Evolutionary conservation across 2,888 invertebrate genomes (phyloP).

Genomic region (Philopedon plagiatum): DNA sequence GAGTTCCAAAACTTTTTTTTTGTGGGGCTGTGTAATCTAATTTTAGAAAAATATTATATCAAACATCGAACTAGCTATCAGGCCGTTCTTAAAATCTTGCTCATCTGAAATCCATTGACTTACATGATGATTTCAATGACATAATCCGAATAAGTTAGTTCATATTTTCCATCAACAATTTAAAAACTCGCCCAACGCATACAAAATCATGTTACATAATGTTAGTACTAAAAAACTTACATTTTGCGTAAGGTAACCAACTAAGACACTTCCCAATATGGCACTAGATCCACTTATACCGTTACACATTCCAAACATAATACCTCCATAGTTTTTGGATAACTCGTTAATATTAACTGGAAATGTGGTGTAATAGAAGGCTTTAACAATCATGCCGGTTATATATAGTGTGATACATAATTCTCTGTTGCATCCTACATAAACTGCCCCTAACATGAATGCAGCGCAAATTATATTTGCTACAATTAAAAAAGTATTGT

Average conservation of each 20-base stretch:
- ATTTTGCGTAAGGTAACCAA: slow-evolving; percentile 74
- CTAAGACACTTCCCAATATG: slow-evolving; percentile 72
- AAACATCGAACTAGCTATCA: too few relatives aligned
- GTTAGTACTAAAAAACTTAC: slow-evolving; percentile 66
- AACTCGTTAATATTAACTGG: slow-evolving; percentile 76
- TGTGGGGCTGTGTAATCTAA: too few relatives aligned
- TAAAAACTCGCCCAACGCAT: not conserved
- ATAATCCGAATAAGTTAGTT: too few relatives aligned
- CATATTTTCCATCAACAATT: too few relatives aligned
- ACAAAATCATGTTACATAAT: not conserved
- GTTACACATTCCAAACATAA: slow-evolving; percentile 74
- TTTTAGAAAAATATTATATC: too few relatives aligned
- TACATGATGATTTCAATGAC: too few relatives aligned
- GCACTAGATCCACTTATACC: slow-evolving; percentile 74
- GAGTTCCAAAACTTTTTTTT: too few relatives aligned
- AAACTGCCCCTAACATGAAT: slow-evolving; percentile 75
- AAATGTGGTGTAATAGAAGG: slow-evolving; percentile 76
- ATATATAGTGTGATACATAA: slow-evolving; percentile 73
- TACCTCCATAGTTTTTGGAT: slow-evolving; percentile 75
- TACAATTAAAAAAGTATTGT: slow-evolving; percentile 65
- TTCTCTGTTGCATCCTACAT: slow-evolving; percentile 73
- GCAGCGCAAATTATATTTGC: slow-evolving; percentile 75
- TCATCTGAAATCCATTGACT: too few relatives aligned
- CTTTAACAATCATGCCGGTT: slow-evolving; percentile 76
- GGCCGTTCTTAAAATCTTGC: too few relatives aligned